Evolutionary conservation across 2,888 invertebrate species (phyloP), one percentile per base, ranked within the genome.

Genomic region (Thera britannica): DNA sequence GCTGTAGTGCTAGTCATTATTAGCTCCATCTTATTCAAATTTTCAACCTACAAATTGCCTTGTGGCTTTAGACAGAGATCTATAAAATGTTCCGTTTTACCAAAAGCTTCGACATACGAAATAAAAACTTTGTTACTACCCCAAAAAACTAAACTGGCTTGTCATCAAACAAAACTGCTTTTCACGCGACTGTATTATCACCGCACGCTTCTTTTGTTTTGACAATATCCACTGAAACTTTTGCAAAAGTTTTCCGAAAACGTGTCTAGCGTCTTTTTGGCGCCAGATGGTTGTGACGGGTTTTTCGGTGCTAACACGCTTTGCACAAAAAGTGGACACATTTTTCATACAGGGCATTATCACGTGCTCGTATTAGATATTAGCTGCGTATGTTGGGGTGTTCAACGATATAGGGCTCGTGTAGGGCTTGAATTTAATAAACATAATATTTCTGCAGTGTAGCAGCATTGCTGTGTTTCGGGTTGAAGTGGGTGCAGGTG

Each of bases 241-340:
- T 54, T 58, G 65, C 57, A 57, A 71, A 75, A 72, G 66, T 73
- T 75, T 59, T 73, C 73, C 68, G 66, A 64, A 73, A 74, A 83
- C 85, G 83, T 85, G 85, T 81, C 80, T 79, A 77, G 73, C 70
- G 77, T 85, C 57, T 83, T 83, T 75, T 73, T 63, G 80, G 81
- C 81, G 79, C 77, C 87, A 86, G 74, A 73, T 87, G 87, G 77
- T 78, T 73, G 70, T 79, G 86, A 69, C 65, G 62, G 65, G 38
- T 38, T 56, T 57, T 66, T 62, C 46, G 58, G 52, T 62, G 58
- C 56, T 65, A 58, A 68, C 64, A 70, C 62, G 70, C 60, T 71
- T 67, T 59, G 67, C 70, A 77, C 49, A 82, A 84, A 83, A 84
- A 80, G 72, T 74, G 74, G 76, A 79, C 79, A 77, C 75, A 78